Evolutionary conservation across 2,113 vertebrate species (phyloP), one percentile per base, ranked within the genome.

Genomic region (Nerophis ophidion): DNA sequence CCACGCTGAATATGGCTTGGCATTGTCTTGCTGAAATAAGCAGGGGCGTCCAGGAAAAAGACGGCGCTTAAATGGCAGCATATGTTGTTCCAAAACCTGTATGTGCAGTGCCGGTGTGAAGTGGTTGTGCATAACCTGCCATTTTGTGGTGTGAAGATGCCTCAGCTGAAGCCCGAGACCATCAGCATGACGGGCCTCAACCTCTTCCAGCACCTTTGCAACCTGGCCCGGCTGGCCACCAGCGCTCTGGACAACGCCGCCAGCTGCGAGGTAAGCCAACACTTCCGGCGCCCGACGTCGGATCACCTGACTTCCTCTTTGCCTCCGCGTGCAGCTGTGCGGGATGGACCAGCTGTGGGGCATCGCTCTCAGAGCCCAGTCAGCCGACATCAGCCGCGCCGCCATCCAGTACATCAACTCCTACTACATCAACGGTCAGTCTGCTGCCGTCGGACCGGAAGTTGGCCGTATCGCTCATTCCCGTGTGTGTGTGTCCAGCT

Each of bases 341-440:
- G 97, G 97, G 65, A 99, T 99, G 97, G 97, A 99, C 86, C 97
- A 99, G 51, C 92, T 99, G 78, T 99, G 97, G 97, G 96, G 97
- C 5, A 99, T 99, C 71, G 97, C 97, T 54, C 82, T 99, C 56
- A 89, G 96, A 83, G 97, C 97, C 44, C 96, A 98, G 58, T 94
- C 94, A 34, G 95, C 95, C 45, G 97, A 99, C 69, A 97, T 99
- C 86, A 98, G 96, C 84, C 91, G 96, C 11, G 96, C 97, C 4
- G 97, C 97, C 68, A 98, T 99, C 81, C 97, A 99, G 81, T 99
- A 99, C 83, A 99, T 99, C 88, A 99, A 99, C 86, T 98, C 97
- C 13, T 99, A 99, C 71, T 99, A 99, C 73, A 99, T 99, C 87
- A 98, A 98, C 8, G 97, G 97, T 98, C 80, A 56, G 92, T 81